Evolutionary conservation across 2,797 vertebrate genomes (phyloP), one percentile per base, ranked within the genome.

Genomic region (Chiloscyllium punctatum): DNA sequence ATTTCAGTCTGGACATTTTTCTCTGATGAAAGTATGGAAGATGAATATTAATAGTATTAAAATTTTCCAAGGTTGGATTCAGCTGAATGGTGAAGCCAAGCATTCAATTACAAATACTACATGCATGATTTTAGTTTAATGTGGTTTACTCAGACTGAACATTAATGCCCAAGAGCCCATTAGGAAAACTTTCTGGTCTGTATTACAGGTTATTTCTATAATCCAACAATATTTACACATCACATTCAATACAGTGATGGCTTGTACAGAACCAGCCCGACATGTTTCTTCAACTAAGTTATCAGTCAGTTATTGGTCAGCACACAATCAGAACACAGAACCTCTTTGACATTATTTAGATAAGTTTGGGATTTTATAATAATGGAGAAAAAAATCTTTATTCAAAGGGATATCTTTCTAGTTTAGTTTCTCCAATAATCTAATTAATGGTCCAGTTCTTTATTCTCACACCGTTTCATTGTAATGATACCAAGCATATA

Each of bases 41-140:
- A 95, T 95, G 68, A 53, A 94, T 51, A 74, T 53, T 51, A 72
- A 88, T 95, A 92, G 84, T 95, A 95, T 66, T 94, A 18, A 69
- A 77, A 57, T 27, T 66, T 96, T 96, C 94, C 77, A 79, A 95
- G 72, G 6, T 77, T 77, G 71, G 13, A 71, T 53, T 95, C 94
- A 95, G 72, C 30, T 96, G 96, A 96, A 48, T 96, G 95, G 95
- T 66, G 95, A 96, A 96, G 18, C 51, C 96, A 91, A 95, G 86
- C 13, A 96, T 96, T 9, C 72, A 88, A 77, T 27, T 88, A 96
- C 96, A 92, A 94, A 66, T 68, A 68, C 53, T 27, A 88, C 95
- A 95, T 23, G 94, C 94, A 96, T 95, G 57, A 96, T 96, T 97
- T 97, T 96, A 96, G 77, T 97, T 97, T 13, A 69, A 27, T 72